Evolutionary conservation across 2,113 vertebrate genomes (phyloP).

Genomic region (Lepus americanus): DNA sequence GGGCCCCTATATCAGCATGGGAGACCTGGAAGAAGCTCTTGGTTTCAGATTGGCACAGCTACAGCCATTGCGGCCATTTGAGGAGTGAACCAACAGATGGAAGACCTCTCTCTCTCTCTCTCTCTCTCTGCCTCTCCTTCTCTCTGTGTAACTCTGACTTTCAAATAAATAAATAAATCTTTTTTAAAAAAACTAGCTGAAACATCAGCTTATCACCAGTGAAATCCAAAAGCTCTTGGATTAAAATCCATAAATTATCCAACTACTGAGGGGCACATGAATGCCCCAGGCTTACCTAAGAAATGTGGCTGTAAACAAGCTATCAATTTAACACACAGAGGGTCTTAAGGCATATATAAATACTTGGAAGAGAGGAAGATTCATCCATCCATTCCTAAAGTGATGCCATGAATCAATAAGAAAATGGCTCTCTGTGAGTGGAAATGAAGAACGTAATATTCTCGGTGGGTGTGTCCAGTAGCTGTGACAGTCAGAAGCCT

Average conservation of each 20-base stretch:
- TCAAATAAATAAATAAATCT: too few species aligned
- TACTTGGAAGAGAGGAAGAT: not conserved
- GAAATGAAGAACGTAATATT: not conserved
- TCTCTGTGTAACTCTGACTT: too few species aligned
- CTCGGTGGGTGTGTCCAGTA: not conserved
- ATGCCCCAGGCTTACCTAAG: not conserved
- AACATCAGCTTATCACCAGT: constrained; percentile 9
- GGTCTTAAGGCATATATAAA: not conserved
- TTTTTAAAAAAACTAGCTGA: not conserved
- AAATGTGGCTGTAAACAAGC: constrained; percentile 33
- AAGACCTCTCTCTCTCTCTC: too few species aligned
- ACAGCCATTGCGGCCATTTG: too few species aligned
- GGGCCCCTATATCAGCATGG: too few species aligned
- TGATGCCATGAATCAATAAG: not conserved
- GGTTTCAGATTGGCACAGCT: too few species aligned
- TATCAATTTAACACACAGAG: not conserved
- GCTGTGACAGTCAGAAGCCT: not conserved
- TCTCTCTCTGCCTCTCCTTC: too few species aligned
- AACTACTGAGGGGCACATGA: not conserved
- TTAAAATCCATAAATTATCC: constrained; percentile 42
- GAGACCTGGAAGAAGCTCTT: too few species aligned
- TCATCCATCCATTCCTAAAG: not conserved
- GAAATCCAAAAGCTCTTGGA: not conserved
- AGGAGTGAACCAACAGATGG: too few species aligned
- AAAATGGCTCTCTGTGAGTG: not conserved